These are phyloP conservation scores for Scarus forsteni DNA, from an alignment of 2,797 vertebrate genomes.

Conservation along the genomic window DNA sequence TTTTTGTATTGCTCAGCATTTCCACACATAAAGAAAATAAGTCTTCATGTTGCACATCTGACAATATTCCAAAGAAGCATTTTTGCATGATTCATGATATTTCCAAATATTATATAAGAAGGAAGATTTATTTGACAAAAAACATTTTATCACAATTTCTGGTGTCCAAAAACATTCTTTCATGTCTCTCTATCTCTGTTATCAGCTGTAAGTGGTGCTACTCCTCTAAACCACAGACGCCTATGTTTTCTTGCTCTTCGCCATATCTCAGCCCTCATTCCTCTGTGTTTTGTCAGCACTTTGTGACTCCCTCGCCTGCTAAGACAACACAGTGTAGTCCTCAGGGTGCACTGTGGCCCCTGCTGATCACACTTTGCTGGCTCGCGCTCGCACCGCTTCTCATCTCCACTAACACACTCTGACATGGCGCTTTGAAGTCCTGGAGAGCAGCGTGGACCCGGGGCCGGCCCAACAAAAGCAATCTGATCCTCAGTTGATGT, in stretches of 20 bases:
- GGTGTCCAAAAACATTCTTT: background rate
- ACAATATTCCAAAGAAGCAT: no score
- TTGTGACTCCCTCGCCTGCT: constrained; percentile 71
- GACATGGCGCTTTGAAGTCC: constrained; percentile 81
- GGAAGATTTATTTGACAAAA: no score
- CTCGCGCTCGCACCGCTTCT: constrained; percentile 60
- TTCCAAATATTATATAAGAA: no score
- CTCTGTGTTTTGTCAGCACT: constrained; percentile 61
- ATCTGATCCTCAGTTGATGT: constrained; percentile 78
- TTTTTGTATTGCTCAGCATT: no score
- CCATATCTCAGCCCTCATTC: constrained; percentile 24
- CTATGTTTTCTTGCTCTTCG: constrained; percentile 7
- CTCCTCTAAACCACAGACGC: background rate
- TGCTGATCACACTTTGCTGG: constrained; percentile 69
- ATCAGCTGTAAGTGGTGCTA: constrained; percentile 8
- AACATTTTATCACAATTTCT: no score
- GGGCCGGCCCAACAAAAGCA: constrained; percentile 81
- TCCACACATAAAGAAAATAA: no score
- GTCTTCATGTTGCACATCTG: no score
- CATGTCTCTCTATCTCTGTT: background rate
- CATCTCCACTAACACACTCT: constrained; percentile 79
- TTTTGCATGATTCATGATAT: no score
- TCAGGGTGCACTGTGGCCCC: constrained; percentile 65
- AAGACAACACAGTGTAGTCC: constrained; percentile 78
- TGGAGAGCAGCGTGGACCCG: constrained; percentile 70